Evolutionary conservation across 1,140 invertebrate genomes (phyloP), one percentile per base, ranked within the genome.

Genomic region (Conus betulinus): DNA sequence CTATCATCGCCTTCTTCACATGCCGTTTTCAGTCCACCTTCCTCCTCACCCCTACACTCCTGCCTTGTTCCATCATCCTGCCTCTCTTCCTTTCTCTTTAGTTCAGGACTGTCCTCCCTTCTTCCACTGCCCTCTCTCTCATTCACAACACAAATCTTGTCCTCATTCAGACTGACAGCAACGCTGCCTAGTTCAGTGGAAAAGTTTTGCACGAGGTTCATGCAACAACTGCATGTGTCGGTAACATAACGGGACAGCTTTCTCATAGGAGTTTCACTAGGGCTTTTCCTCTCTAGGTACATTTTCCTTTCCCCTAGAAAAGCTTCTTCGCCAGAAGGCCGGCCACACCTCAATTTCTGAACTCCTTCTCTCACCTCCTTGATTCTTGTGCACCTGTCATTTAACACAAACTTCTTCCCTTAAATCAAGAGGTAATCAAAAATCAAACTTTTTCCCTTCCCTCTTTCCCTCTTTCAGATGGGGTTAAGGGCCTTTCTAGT

Each of bases 391-490:
- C 74, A 11, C 1, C 27, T 39, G 74, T 78, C 74, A n/a, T n/a
- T 25, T 23, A 78, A 78, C 13, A 78, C 74, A 39, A 78, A 78
- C 74, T 78, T 78, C 74, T 78, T 78, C 23, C 27, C 27, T n/a
- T 78, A 2, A 39, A 78, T 78, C 74, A 78, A 1, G 23, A 78
- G 74, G 27, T 78, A 39, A 23, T 78, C 74, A 39, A 25, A 78
- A 39, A 78, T 78, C 74, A 78, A 23, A 11, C 23, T 23, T n/a
- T 5, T 78, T 78, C 74, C 74, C 5, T 39, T 78, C 74, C 23
- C 27, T 39, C 27, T 39, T 78, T n/a, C 3, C 5, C 74, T 25
- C 23, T 39, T 78, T 78, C 74, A 78, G 74, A n/a, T 78, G 74
- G 23, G 74, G 74, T 78, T 1, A 20, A 78, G 27, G 10, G 11